A percentile compares a stretch with the other conserved stretches of the same genome.
phyloP scores from a whole-genome alignment of 2,113 vertebrate genomes.

The Okapia johnstoni region DNA sequence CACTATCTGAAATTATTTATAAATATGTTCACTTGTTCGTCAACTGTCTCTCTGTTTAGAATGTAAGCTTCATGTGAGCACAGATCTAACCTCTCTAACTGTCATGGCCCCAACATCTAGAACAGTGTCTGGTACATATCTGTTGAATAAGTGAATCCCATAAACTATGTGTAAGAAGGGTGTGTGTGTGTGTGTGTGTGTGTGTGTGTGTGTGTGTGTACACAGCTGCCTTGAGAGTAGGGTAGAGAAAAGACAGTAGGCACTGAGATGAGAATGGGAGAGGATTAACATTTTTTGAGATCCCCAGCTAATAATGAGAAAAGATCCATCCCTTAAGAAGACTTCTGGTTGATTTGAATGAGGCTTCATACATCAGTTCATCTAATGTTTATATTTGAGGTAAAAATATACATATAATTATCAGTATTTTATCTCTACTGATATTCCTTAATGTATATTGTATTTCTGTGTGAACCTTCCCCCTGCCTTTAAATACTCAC shows the following conservation, averaged over 20 bases:
- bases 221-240: not conserved
- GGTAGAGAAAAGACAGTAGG: not conserved
- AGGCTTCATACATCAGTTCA: not conserved
- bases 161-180: not conserved
- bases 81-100: not conserved
- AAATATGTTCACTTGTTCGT: not conserved
- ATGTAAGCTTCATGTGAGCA: not conserved
- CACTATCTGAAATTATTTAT: not conserved
- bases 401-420: not conserved
- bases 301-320: not conserved
- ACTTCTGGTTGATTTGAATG: not conserved
- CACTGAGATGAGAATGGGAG: not conserved
- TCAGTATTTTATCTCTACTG: not conserved
- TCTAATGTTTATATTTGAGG: slow-evolving; percentile 15
- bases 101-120: not conserved
- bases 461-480: not conserved
- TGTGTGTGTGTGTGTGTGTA: rapidly evolving
- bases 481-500: not conserved
- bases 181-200: not conserved
- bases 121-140: not conserved
- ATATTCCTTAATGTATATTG: not conserved
- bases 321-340: not conserved
- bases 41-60: not conserved
- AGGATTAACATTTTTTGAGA: not conserved
- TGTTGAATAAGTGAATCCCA: not conserved